Base-by-base conservation (phyloP, 2,888 invertebrate genomes). In the Oscheius sp. region DNA sequence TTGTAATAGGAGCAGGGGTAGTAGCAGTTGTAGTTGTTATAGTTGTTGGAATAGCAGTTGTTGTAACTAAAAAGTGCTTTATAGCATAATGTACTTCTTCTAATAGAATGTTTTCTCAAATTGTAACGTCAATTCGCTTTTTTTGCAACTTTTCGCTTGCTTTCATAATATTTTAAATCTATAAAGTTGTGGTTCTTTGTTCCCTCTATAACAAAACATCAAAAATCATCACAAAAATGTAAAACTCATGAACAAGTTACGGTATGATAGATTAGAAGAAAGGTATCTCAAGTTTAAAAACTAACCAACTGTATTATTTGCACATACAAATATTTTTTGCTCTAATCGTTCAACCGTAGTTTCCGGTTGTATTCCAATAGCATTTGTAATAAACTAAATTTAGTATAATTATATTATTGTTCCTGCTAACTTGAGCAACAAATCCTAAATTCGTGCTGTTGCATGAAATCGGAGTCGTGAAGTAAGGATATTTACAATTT, bases 401-500 rank as follows among this genome's bases (percentile, higher is more conserved):
- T 3, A 1, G 3, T 6, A 34, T 8, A 58, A 58, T 17, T 1
- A 25, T 25, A 15, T 39, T 25, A 61, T n/a, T n/a, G n/a, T n/a
- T n/a, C n/a, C n/a, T n/a, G n/a, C n/a, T n/a, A n/a, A n/a, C 61
- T 8, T 45, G 39, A 45, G 61, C 61, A 15, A 45, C n/a, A 10
- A 15, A 61, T 2, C 45, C 61, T 8, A 61, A n/a, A 8, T 42
- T 61, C 3, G 42, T 1, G 0, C 31, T 17, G 27, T 20, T 29
- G 20, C 61, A 61, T 1, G 3, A 3, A n/a, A 61, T 45, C 6
- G 42, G 45, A 20, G 17, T 27, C 10, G 61, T 29, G 20, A 45
- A 61, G 17, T 61, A 42, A 12, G 39, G 23, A 27, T 61, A 61
- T 17, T 15, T 45, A 27, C 61, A 61, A 17, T 3, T 45, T 6